Evolutionary conservation across 1,140 invertebrate species (phyloP).

Genomic region (Rhopalosiphum padi): DNA sequence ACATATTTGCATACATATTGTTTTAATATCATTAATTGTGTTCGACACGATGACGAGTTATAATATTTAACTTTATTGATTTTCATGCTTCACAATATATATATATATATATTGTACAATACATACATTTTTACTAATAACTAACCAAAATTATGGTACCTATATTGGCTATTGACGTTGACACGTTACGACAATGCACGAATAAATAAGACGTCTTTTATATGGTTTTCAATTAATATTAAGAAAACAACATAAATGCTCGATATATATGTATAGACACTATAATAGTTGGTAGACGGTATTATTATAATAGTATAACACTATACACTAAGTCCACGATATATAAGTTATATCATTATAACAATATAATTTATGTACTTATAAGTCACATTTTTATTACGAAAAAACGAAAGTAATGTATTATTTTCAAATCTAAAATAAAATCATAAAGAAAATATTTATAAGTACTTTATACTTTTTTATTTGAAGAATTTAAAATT

Average conservation of each 20-base stretch:
- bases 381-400: conserved; percentile 1
- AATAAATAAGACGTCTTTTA: conserved; percentile 7
- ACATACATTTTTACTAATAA: conserved; percentile 19
- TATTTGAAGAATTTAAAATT: conserved; percentile 7
- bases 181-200: neutral
- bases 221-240: conserved; percentile 4
- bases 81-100: neutral
- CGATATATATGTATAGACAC: neutral
- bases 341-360: neutral
- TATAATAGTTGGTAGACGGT: neutral
- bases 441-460: neutral
- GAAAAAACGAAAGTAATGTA: neutral
- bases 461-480: conserved; percentile 14
- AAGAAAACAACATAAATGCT: conserved; percentile 1
- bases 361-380: neutral
- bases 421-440: conserved; percentile 6
- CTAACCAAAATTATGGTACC: neutral
- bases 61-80: conserved; percentile 16
- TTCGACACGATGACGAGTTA: neutral
- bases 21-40: neutral
- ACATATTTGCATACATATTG: neutral
- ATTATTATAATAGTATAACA: neutral
- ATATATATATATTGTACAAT: neutral
- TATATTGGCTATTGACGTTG: neutral
- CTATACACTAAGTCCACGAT: neutral